These are phyloP conservation scores for Poeciliopsis turrubarensis DNA, from an alignment of 2,113 vertebrate species.

Conservation along the genomic window DNA sequence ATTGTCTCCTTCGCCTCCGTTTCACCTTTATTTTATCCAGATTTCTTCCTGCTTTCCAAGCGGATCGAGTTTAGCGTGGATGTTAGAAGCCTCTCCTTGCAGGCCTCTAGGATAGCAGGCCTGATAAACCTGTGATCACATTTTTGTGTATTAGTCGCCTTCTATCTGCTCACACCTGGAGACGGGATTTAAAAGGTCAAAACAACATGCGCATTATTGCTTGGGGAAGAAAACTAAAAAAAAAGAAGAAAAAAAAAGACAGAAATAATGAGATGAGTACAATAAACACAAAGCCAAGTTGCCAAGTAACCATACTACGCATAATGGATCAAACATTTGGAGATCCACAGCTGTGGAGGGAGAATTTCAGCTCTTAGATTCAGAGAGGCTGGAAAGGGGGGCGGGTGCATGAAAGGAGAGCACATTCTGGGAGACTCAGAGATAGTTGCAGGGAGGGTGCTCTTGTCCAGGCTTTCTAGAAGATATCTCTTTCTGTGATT, in stretches of 20 bases:
- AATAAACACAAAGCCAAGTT: conserved; percentile 44
- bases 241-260: neutral
- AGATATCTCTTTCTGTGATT: conserved; percentile 76
- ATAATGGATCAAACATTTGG: conserved; percentile 36
- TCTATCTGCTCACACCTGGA: conserved; percentile 63
- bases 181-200: conserved; percentile 75
- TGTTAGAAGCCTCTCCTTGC: conserved; percentile 17
- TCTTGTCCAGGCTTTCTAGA: conserved; percentile 63
- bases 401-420: conserved; percentile 9
- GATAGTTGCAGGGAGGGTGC: conserved; percentile 40
- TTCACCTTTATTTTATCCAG: conserved; percentile 30
- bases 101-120: conserved; percentile 34
- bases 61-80: conserved; percentile 9
- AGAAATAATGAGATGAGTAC: conserved; percentile 29
- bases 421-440: conserved; percentile 37
- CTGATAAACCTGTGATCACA: conserved; percentile 66
- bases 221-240: neutral
- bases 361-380: conserved; percentile 42
- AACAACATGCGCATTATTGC: conserved; percentile 44
- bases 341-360: conserved; percentile 25
- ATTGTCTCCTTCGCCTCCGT: conserved; percentile 22
- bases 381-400: neutral
- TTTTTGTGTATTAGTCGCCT: conserved; percentile 60
- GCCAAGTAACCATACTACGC: conserved; percentile 45
- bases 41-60: conserved; percentile 22